Conservation (phyloP, 2,888 invertebrate species). For the Drosophila longiperda region DNA sequence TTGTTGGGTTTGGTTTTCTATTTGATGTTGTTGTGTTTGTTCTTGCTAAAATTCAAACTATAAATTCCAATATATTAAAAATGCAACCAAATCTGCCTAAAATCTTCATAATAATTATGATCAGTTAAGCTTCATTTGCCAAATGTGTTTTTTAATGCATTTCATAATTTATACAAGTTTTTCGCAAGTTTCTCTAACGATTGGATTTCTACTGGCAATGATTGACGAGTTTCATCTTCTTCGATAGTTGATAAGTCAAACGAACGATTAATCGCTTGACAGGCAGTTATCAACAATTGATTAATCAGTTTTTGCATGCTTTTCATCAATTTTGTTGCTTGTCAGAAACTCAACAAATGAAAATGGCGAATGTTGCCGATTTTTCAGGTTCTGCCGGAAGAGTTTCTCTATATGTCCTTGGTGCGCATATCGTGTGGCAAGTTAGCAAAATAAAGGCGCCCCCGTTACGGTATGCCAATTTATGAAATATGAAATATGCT, state of each 20-base stretch:
- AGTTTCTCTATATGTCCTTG: constrained; percentile 90
- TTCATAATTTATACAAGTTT: constrained; percentile 39
- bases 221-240: constrained; percentile 18
- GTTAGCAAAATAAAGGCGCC: constrained; percentile 98
- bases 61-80: constrained; percentile 51
- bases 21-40: constrained; percentile 4
- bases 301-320: constrained; percentile 50
- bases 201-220: constrained; percentile 20
- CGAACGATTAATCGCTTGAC: constrained; percentile 1
- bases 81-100: constrained; percentile 50
- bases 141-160: constrained; percentile 42
- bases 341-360: constrained; percentile 96
- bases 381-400: constrained; percentile 87
- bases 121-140: constrained; percentile 40
- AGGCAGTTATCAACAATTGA: constrained; percentile 12
- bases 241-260: constrained; percentile 24
- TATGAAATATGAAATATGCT: not conserved
- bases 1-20: constrained; percentile 15
- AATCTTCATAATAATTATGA: constrained; percentile 14
- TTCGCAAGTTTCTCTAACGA: constrained; percentile 40
- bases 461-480: not conserved
- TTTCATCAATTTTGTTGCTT: constrained; percentile 69
- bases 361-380: constrained; percentile 98
- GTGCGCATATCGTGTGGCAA: constrained; percentile 98
- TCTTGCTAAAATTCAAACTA: constrained; percentile 19